Base-by-base conservation (phyloP, 2,113 vertebrate species). In the Pedionomus torquatus region DNA sequence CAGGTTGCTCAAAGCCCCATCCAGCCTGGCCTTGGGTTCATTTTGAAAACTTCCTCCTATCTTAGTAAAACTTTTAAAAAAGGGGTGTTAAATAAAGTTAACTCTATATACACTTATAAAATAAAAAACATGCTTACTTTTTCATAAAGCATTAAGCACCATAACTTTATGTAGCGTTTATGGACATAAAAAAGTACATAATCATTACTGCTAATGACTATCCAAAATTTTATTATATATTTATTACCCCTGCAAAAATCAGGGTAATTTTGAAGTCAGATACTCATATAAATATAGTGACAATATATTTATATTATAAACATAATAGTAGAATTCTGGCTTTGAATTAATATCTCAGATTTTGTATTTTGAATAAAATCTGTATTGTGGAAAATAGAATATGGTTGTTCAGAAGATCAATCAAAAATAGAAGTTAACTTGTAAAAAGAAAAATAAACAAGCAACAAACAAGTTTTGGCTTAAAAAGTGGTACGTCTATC, bases 221-320 rank as follows among this genome's bases (percentile, higher is more conserved):
- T 2, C 21, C 10, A 48, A 87, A 65, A 93, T 48, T 1, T 78
- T 83, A 37, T 86, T 80, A 93, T 70, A 10, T 55, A 24, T 61
- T 44, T 66, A 82, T 52, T 68, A 10, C 3, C 25, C 30, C 52
- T 76, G 33, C 80, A 89, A 96, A 96, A 95, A 43, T 10, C 86
- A 64, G 20, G 18, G 20, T 41, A 88, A 85, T 88, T 95, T 95
- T 95, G 83, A 96, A 91, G 89, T 74, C 58, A 81, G 64, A 66
- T 33, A 81, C 24, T 51, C 31, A n/a, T 81, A 86, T 14, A 64
- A 89, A 83, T 13, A 85, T 33, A 83, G 10, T 60, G 84, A 68
- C 66, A 90, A 68, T 61, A 86, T 76, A 87, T 79, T 84, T 46
- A 31, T 78, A n/a, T 83, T 90, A 90, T 66, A 91, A 96, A 91